Evolutionary conservation across 2,888 invertebrate genomes (phyloP).

Genomic region (Watsonalla binaria): DNA sequence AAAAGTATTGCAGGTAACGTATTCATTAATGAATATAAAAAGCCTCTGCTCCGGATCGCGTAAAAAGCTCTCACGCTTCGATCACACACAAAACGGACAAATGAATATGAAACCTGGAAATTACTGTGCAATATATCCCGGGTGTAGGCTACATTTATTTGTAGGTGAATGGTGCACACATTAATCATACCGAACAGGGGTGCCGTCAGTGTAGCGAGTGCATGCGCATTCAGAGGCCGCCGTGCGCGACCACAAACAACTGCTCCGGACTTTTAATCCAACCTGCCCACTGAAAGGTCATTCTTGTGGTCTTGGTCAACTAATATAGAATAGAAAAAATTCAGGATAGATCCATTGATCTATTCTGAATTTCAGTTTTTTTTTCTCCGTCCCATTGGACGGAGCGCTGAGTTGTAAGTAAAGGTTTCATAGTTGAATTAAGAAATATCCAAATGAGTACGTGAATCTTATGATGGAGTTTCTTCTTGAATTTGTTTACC

Average conservation of each 20-base stretch:
- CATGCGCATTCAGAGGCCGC: slow-evolving; percentile 50
- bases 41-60: background rate
- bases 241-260: slow-evolving; percentile 54
- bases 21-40: background rate
- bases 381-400: too few species aligned
- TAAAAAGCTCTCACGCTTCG: slow-evolving; percentile 40
- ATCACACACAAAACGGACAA: slow-evolving; percentile 48
- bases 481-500: too few species aligned
- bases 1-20: background rate
- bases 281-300: slow-evolving; percentile 44
- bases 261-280: slow-evolving; percentile 69
- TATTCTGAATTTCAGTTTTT: too few species aligned
- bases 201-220: slow-evolving; percentile 43
- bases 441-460: too few species aligned
- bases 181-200: slow-evolving; percentile 59
- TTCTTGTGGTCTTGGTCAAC: slow-evolving; percentile 31
- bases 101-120: slow-evolving; percentile 57
- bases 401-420: too few species aligned
- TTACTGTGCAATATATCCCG: slow-evolving; percentile 49
- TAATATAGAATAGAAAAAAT: background rate
- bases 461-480: too few species aligned
- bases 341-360: too few species aligned
- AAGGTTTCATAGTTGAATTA: too few species aligned
- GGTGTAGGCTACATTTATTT: slow-evolving; percentile 48
- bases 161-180: slow-evolving; percentile 48